Base-by-base conservation (phyloP, 1,140 invertebrate species). In the Diachasma alloeum region DNA sequence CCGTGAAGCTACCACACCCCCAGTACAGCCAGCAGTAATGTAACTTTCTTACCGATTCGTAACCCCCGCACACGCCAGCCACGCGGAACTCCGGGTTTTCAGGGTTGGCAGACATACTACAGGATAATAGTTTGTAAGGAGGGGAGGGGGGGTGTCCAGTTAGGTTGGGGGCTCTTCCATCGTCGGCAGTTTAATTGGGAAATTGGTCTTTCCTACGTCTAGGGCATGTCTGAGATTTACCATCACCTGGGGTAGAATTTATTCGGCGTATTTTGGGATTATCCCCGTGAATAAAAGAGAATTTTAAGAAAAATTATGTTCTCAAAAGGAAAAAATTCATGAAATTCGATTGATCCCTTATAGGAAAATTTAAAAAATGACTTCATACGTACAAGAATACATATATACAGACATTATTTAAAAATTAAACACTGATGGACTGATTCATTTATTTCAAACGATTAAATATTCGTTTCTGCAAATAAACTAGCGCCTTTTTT, bases 121-220 rank as follows among this genome's bases (percentile, higher is more conserved):
- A 13, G 22, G 59, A 63, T 63, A 26, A 63, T 63, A 63, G 15
- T 19, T 19, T 8, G 48, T 56, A 22, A 6, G 17, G 53, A 1
- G 53, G 68, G 53, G 75, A n/a, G 70, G 68, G 22, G 74, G 78
- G 78, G 56, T 77, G 79, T 85, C 81, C 81, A 78, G 75, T 81
- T 81, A 77, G 80, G 79, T 81, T 79, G 53, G 75, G 78, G 31
- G 31, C 31, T 81, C 79, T 85, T 81, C 78, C 74, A 76, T 76
- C 75, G 79, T 79, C 81, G 79, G 75, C 83, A 86, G 81, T 86
- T 86, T 84, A 86, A 85, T 86, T 81, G 83, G 78, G 78, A 83
- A 85, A 86, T 84, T 84, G 79, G 72, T 81, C 84, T 78, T 74
- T 31, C 53, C 63, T 68, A 63, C 48, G 36, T 81, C 66, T 73